Conservation (phyloP, 2,113 vertebrate genomes). For the Pycnonotus jocosus region DNA sequence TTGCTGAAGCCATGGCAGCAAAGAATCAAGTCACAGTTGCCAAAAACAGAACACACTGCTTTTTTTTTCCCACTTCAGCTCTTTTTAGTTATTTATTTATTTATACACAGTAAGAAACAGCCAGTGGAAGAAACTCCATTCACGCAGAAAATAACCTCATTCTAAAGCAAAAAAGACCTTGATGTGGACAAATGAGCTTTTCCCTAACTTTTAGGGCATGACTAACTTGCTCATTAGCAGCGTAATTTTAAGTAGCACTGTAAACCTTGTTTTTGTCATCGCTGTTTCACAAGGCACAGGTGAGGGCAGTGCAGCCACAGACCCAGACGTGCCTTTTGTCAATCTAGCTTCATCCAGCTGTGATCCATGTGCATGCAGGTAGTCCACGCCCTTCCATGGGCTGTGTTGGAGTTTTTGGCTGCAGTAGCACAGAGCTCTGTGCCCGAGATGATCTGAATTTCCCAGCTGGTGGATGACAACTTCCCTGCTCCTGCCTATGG, state of each 20-base stretch:
- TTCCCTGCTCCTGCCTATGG: background rate
- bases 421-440: background rate
- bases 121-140: background rate
- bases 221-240: background rate
- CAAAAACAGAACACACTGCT: background rate
- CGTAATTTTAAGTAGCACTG: background rate
- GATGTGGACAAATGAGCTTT: background rate
- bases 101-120: background rate
- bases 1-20: slow-evolving; percentile 37
- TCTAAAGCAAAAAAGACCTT: background rate
- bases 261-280: background rate
- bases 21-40: background rate
- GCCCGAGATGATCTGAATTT: fast-evolving
- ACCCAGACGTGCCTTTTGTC: background rate
- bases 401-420: background rate
- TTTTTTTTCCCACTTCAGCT: background rate
- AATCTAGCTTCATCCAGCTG: background rate
- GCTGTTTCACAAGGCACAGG: background rate
- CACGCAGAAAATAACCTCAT: background rate
- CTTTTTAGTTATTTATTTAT: background rate
- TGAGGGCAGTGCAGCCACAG: background rate
- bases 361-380: background rate
- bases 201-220: background rate
- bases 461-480: background rate
- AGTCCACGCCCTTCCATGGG: fast-evolving